Percentiles rank a stretch among this genome's conserved stretches.
Conservation (phyloP, 2,113 vertebrate genomes). For the Mohoua ochrocephala region DNA sequence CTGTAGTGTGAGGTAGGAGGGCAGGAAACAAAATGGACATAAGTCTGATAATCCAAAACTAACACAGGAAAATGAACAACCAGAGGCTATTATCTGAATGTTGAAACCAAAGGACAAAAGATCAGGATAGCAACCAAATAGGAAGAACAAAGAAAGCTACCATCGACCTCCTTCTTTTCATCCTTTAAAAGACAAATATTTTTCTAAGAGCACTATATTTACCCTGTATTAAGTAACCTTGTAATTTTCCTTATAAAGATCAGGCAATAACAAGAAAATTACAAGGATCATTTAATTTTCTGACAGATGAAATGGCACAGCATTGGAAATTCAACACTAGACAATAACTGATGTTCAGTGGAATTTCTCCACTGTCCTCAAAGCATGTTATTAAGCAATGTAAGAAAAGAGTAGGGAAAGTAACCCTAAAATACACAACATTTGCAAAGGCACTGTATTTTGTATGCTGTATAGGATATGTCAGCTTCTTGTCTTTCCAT, state of each 20-base stretch:
- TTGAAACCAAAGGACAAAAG: neutral
- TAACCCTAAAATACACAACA: neutral
- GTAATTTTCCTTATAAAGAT: neutral
- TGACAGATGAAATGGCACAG: neutral
- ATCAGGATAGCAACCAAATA: neutral
- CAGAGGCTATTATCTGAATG: neutral
- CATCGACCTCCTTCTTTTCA: neutral
- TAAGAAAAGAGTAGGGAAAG: neutral
- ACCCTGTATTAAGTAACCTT: neutral
- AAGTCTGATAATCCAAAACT: neutral
- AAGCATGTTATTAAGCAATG: neutral
- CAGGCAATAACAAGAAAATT: constrained; percentile 35
- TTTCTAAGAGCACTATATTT: neutral
- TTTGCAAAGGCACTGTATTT: neutral
- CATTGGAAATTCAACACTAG: neutral
- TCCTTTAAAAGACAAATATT: neutral
- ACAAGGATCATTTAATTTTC: neutral
- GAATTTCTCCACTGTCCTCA: neutral
- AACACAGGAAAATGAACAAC: neutral
- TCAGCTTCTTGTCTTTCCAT: neutral
- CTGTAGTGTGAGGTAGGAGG: neutral
- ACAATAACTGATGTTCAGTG: neutral
- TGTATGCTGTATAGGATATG: neutral
- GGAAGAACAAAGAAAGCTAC: neutral
- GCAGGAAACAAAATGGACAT: neutral